Evolutionary conservation across 2,113 vertebrate species (phyloP), one percentile per base, ranked within the genome.

Genomic region (Oreotrochilus melanogaster): DNA sequence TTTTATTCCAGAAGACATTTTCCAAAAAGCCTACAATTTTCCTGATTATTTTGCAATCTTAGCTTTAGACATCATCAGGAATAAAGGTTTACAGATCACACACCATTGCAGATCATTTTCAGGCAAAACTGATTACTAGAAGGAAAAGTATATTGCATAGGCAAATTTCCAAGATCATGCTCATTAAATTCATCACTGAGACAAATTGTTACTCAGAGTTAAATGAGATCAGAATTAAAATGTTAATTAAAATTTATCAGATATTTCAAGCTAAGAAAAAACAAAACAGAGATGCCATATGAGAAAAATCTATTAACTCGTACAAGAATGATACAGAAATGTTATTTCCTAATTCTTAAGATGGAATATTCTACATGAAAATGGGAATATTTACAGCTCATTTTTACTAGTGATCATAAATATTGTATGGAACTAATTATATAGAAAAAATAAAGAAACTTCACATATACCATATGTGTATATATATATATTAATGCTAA

Each of bases 191-290:
- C 0, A 6, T n/a, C 58, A 66, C 11, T 25, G 33, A 18, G 9
- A 33, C 17, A 47, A 57, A 45, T 90, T 90, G 8, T 50, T 70
- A 61, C 28, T 87, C 37, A 33, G 31, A 57, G 23, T 16, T 73
- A 31, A 76, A 78, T 62, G 17, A 86, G n/a, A 54, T 42, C 0
- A 83, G 88, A 83, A 73, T 42, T 39, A 65, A 67, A 12, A 1
- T 23, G 16, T 67, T 7, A 62, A 81, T 67, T 74, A 48, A 71
- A 91, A 81, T 64, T 45, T 65, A 33, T 79, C 27, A 45, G 35
- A 19, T 67, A 80, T 66, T 89, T 78, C 48, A 78, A 87, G n/a
- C 18, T 78, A 56, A 92, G 84, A 74, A 75, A 48, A 16, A 35
- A 0, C 7, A 39, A 18, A 62, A 7, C 27, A 7, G 1, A 30